Base-by-base conservation (phyloP, 2,113 vertebrate genomes). In the Pipra filicauda region DNA sequence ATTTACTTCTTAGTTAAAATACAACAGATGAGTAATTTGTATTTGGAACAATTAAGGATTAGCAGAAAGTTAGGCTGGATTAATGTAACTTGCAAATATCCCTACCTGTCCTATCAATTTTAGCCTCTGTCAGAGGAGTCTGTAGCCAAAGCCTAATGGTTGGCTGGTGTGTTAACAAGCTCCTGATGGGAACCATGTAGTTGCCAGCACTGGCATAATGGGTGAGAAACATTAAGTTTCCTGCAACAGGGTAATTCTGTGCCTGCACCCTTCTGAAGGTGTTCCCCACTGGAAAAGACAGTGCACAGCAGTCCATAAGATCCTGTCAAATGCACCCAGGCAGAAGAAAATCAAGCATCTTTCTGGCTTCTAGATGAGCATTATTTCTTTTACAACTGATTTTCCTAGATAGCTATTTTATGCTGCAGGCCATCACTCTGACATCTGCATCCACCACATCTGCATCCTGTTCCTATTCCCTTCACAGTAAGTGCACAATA, bases 341-440 rank as follows among this genome's bases (percentile, higher is more conserved):
- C 59, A 93, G 73, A 89, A 77, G 17, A 74, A 89, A 82, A 78
- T 5, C 17, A 4, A 49, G 19, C 22, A 57, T 31, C 39, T 44
- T 85, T 52, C 35, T 69, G 24, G 15, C 31, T 61, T 72, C 35
- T 18, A 59, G 15, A 71, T 33, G 14, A 78, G 19, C 0, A 0
- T 31, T 39, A 6, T 26, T 55, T 43, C 35, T 33, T 69, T 64
- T 30, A 43, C 65, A 80, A 66, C 11, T 23, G 16, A n/a, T 80
- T 80, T 94, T 94, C 86, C 91, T 93, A 70, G 82, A 92, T 5
- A 85, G 85, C 26, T 76, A 43, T 44, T 84, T 80, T 43, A 33
- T 2, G 3, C 65, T 75, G 16, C 21, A 81, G 72, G 43, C 57
- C 21, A 48, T 62, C 46, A 55, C 48, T 46, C 73, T 20, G 55